Conservation (phyloP, 2,113 vertebrate genomes). For the Scolopax mira region DNA sequence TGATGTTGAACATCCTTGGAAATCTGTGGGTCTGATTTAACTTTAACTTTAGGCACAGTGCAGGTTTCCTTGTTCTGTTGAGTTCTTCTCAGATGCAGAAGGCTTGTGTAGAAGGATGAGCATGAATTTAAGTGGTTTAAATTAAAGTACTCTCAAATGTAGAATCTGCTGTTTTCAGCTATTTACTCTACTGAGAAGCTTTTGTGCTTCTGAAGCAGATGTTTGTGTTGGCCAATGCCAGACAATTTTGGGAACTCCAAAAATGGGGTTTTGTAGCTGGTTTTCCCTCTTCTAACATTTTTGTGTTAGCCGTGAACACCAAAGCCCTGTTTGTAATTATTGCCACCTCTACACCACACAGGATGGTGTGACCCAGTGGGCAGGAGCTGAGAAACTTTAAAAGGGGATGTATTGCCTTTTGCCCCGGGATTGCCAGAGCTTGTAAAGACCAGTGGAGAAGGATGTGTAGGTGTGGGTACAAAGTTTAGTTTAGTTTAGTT, state of each 20-base stretch:
- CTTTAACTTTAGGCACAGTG: neutral
- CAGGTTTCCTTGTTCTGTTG: neutral
- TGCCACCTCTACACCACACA: neutral
- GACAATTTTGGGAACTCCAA: neutral
- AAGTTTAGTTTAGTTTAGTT: neutral
- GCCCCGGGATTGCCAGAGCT: neutral
- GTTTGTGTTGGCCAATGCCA: neutral
- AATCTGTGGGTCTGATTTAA: neutral
- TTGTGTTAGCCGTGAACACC: neutral
- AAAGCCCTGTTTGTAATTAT: neutral
- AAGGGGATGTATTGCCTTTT: neutral
- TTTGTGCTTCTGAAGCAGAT: neutral
- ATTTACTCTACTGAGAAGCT: neutral
- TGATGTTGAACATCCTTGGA: neutral
- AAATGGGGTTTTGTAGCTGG: neutral
- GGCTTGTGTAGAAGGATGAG: neutral
- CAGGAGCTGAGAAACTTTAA: neutral
- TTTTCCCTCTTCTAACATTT: neutral
- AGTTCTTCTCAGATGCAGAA: neutral
- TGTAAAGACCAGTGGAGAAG: neutral
- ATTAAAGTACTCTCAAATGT: neutral
- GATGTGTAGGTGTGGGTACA: neutral
- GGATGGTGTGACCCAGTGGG: neutral
- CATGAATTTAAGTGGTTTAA: neutral
- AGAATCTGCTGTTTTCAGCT: neutral